Base-by-base conservation (phyloP, 2,888 invertebrate genomes). In the Dioctria linearis region DNA sequence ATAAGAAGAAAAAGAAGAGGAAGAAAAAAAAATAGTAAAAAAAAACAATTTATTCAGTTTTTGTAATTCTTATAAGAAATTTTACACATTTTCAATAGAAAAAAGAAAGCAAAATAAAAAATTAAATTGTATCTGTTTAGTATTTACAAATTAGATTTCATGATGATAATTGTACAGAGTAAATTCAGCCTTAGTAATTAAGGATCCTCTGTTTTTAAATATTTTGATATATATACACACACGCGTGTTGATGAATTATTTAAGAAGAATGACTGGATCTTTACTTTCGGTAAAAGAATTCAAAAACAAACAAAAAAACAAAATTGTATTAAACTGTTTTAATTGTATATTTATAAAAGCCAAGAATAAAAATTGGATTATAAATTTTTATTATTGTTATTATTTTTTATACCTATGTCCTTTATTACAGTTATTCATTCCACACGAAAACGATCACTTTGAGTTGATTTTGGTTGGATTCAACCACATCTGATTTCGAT, bases 341-440 rank as follows among this genome's bases (percentile, higher is more conserved):
- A 80, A 81, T 61, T 81, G 81, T 81, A 80, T 80, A 81, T 81
- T 81, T 81, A 79, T 73, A 79, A 79, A 81, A 80, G 81, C 80
- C 79, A 81, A 82, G 54, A 82, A 82, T 82, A 82, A 80, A 82
- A 78, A 76, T 80, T 82, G 81, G 80, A 80, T 71, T 82, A 82
- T 82, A 80, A 82, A 80, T 78, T 82, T 82, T 82, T 80, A 82
- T 69, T 69, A 25, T 11, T 66, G 49, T 66, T 61, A 63, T 76
- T 63, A 76, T 76, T 76, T 76, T 40, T 13, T n/a, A 4, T 46
- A 49, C 43, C 6, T 69, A 25, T 25, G 25, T 6, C 65, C 65
- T 37, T 39, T 40, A 9, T n/a, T 40, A n/a, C 2, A 25, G 25
- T 2, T 2, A 25, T 25, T 25, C 25, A 25, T 25, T 25, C 25